Conservation (phyloP, 2,797 vertebrate genomes). For the Sebastes vulpes region DNA sequence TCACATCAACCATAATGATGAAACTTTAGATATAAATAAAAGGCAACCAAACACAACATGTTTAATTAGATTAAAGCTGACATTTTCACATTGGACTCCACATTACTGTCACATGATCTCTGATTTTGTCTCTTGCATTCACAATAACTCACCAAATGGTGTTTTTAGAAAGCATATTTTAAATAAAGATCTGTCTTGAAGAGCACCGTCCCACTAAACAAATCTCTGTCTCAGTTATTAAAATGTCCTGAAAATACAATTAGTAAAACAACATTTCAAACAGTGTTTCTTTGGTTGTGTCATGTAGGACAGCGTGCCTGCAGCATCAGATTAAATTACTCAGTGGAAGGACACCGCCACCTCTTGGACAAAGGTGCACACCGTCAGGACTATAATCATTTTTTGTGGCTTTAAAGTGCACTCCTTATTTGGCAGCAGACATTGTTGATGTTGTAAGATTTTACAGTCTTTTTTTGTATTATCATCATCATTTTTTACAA, state of each 20-base stretch:
- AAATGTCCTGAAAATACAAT: background rate
- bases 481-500: too few species aligned
- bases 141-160: background rate
- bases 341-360: conserved; percentile 33
- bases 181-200: background rate
- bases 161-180: background rate
- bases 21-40: background rate
- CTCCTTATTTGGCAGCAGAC: background rate
- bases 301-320: too few species aligned
- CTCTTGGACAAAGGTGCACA: conserved; percentile 41
- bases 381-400: background rate
- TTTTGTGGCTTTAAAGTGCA: background rate
- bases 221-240: too few species aligned
- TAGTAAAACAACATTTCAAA: background rate
- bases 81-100: background rate
- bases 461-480: background rate
- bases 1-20: background rate
- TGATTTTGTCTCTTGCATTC: background rate
- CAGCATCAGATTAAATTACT: background rate
- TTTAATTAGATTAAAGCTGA: background rate
- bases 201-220: background rate
- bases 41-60: background rate
- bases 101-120: background rate
- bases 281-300: background rate
- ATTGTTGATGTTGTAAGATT: background rate